Evolutionary conservation across 2,797 vertebrate genomes (phyloP).

Genomic region (Babyrousa celebensis): DNA sequence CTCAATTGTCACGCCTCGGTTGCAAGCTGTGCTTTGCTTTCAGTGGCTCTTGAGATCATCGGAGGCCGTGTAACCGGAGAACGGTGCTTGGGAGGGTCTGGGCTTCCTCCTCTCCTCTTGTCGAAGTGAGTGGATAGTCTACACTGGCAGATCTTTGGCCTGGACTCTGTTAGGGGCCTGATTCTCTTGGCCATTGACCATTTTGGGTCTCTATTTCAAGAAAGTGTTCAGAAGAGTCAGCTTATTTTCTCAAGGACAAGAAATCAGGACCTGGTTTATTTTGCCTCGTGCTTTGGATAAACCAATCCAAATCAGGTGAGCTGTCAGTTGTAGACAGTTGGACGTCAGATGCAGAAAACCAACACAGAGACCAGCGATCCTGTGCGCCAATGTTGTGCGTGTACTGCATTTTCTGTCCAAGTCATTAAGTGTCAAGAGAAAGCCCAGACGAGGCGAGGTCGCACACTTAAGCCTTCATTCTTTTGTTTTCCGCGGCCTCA

Average conservation of each 20-base stretch:
- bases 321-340: constrained; percentile 72
- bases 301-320: constrained; percentile 77
- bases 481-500: neutral
- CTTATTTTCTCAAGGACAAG: constrained; percentile 65
- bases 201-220: neutral
- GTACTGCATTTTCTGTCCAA: neutral
- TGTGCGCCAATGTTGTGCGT: neutral
- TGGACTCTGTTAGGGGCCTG: neutral
- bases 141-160: neutral
- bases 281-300: constrained; percentile 67
- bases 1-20: constrained; percentile 67
- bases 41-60: constrained; percentile 51
- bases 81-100: neutral
- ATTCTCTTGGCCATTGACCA: neutral
- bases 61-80: constrained; percentile 52
- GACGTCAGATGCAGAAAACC: constrained; percentile 68
- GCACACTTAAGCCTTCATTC: neutral
- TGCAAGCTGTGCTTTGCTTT: constrained; percentile 65
- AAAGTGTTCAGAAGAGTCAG: constrained; percentile 40
- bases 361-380: constrained; percentile 36
- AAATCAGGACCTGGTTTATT: constrained; percentile 64
- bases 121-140: neutral
- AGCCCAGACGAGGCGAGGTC: neutral
- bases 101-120: neutral
- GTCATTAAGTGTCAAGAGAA: constrained; percentile 30